These are phyloP conservation scores for Pipistrellus kuhlii DNA, from an alignment of 2,797 vertebrate genomes.

Conservation along the genomic window DNA sequence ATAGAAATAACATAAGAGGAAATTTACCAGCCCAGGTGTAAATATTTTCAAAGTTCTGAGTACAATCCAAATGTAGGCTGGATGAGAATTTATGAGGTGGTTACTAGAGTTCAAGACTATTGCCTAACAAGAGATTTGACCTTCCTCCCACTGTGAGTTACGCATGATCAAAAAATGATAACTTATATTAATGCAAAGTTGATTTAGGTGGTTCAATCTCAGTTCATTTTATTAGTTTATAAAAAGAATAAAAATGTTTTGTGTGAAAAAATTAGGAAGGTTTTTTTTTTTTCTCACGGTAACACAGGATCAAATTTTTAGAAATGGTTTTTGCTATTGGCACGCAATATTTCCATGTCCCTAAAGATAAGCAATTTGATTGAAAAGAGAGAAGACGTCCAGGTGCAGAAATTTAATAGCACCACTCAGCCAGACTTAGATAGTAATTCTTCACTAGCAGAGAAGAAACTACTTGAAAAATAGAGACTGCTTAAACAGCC, in stretches of 20 bases:
- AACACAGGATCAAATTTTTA: conserved; percentile 58
- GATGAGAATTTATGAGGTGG: conserved; percentile 57
- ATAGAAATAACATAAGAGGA: neutral
- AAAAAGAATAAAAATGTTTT: conserved; percentile 66
- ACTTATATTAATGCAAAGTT: conserved; percentile 56
- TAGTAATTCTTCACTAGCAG: neutral
- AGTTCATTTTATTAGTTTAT: conserved; percentile 66
- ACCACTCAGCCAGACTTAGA: conserved; percentile 13
- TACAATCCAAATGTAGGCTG: neutral
- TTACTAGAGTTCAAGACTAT: neutral
- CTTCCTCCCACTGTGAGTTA: conserved; percentile 43
- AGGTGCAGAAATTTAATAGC: conserved; percentile 44
- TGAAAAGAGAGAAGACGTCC: conserved; percentile 49
- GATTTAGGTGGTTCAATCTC: conserved; percentile 64
- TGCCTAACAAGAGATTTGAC: conserved; percentile 44
- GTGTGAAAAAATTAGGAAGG: conserved; percentile 52
- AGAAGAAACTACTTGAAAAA: conserved; percentile 23
- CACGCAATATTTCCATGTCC: conserved; percentile 39
- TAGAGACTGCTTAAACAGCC: neutral
- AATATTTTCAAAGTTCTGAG: conserved; percentile 47
- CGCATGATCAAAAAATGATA: conserved; percentile 29
- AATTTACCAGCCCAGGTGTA: neutral
- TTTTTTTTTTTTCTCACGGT: conserved; percentile 49
- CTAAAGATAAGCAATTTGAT: conserved; percentile 31
- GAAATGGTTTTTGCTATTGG: conserved; percentile 42